Evolutionary conservation across 1,140 invertebrate species (phyloP), one percentile per base, ranked within the genome.

Genomic region (Dermatophagoides farinae): DNA sequence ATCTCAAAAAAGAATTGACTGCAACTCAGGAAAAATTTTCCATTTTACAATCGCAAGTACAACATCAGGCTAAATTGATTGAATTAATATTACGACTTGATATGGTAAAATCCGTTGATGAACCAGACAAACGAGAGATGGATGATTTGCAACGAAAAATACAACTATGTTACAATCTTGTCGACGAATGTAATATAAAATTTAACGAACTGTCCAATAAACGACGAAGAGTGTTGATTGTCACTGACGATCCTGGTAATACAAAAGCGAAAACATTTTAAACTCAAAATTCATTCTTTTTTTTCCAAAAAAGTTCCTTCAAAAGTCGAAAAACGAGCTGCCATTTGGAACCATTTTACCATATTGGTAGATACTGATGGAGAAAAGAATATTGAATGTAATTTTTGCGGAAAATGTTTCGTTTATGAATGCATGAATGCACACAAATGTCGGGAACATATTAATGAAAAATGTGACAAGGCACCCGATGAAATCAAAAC

Each of bases 361-460:
- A 16, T 55, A 39, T 11, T 39, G 25, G 31, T 16, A 5, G 46
- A 47, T 40, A 16, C 23, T 14, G 23, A 60, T 20, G 58, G 58
- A 22, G 16, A 38, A n/a, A 38, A 23, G 20, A 50, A 9, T 31
- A 23, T 37, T 49, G 44, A 49, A 31, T 60, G 58, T 23, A 60
- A 39, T n/a, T 60, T 2, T 60, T 60, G 58, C 20, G 37, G 39
- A 18, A 31, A 41, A 49, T 11, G 16, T 18, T 60, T 60, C 22
- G 14, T 6, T 6, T 47, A 60, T 16, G 6, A 51, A 31, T 25
- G 18, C 18, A 20, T 60, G 58, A 60, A 18, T 31, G 46, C 58
- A 50, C 6, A 22, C 23, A 60, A 60, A 47, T 49, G 58, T 23
- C 10, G 46, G n/a, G 44, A 47, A 60, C 58, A 60, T 20, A 60